Evolutionary conservation across 2,797 vertebrate species (phyloP).

Genomic region (Spondyliosoma cantharus): DNA sequence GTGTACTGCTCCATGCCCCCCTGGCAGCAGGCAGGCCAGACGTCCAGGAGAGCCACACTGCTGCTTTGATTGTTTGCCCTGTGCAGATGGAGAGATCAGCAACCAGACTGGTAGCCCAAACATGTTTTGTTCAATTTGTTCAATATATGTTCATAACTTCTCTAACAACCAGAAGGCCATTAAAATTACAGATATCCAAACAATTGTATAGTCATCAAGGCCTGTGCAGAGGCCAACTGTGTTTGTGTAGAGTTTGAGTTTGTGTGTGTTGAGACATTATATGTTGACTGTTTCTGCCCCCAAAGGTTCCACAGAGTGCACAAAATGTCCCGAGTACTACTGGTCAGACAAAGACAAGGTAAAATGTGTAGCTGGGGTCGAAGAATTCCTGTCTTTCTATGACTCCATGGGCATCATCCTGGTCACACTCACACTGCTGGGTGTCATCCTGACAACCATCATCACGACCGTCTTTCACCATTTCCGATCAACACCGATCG

Average conservation of each 20-base stretch:
- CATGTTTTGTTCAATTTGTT: not conserved
- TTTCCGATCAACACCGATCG: slow-evolving; percentile 80
- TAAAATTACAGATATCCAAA: not conserved
- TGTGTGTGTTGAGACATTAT: not conserved
- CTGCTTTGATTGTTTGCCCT: slow-evolving; percentile 85
- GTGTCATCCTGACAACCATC: slow-evolving; percentile 71
- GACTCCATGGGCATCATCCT: slow-evolving; percentile 84
- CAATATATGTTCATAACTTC: not conserved
- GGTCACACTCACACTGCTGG: slow-evolving; percentile 73
- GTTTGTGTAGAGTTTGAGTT: not conserved
- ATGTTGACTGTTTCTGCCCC: slow-evolving; percentile 20
- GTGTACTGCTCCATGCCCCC: slow-evolving; percentile 76
- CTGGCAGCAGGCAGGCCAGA: slow-evolving; percentile 79
- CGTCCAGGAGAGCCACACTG: slow-evolving; percentile 75
- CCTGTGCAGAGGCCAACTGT: not conserved
- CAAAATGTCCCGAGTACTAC: slow-evolving; percentile 78
- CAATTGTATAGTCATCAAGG: too few relatives aligned
- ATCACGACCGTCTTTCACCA: slow-evolving; percentile 74
- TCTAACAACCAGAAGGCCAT: not conserved
- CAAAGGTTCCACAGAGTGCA: slow-evolving; percentile 80
- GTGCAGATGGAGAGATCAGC: slow-evolving; percentile 83
- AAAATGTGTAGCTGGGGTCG: slow-evolving; percentile 75
- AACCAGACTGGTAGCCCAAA: slow-evolving; percentile 77
- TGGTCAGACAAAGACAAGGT: slow-evolving; percentile 81
- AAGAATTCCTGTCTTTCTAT: slow-evolving; percentile 82